Percentiles rank a stretch among this genome's conserved stretches.
phyloP scores from a whole-genome alignment of 2,113 vertebrate genomes.

The Eudorcas thomsonii region DNA sequence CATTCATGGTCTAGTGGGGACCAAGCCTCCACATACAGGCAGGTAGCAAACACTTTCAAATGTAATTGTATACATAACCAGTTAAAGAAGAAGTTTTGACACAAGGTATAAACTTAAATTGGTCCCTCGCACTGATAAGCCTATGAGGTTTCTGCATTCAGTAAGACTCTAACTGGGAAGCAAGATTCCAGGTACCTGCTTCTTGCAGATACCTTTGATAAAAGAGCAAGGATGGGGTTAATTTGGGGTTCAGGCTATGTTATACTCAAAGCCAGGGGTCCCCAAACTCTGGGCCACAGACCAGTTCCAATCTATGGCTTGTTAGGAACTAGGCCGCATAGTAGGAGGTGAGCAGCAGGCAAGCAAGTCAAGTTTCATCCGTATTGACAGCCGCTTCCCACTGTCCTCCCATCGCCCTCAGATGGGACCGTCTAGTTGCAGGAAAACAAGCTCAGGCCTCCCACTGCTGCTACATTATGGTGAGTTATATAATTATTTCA shows the following conservation, averaged over 20 bases:
- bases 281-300: not conserved
- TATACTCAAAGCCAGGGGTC: not conserved
- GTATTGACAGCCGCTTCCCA: not conserved
- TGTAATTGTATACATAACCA: not conserved
- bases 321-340: not conserved
- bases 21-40: not conserved
- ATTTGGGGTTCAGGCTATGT: not conserved
- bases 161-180: not conserved
- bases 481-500: not conserved
- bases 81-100: not conserved
- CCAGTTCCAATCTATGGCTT: not conserved
- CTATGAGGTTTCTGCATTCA: not conserved
- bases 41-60: not conserved
- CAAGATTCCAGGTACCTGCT: not conserved
- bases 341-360: not conserved
- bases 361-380: not conserved
- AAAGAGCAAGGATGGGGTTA: not conserved
- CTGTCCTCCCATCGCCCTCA: not conserved
- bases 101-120: not conserved
- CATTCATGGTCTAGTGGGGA: not conserved
- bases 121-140: not conserved
- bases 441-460: not conserved
- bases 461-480: not conserved
- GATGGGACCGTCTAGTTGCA: not conserved
- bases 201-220: not conserved